phyloP scores from a whole-genome alignment of 2,797 vertebrate genomes.

The Takifugu rubripes region DNA sequence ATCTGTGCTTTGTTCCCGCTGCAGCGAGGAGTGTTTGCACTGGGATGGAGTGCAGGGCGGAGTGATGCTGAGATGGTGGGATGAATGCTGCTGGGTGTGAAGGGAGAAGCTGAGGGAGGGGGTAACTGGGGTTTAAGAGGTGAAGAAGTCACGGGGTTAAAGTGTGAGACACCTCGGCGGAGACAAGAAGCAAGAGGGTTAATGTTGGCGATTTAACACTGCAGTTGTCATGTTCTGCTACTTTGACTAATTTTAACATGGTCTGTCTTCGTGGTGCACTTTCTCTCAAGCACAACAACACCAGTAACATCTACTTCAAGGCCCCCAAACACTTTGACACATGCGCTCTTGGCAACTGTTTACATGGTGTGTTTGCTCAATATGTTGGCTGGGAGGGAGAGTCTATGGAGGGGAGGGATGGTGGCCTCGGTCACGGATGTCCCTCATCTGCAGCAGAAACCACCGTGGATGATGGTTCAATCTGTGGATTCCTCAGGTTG shows the following conservation, averaged over 20 bases:
- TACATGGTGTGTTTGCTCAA: slow-evolving; percentile 70
- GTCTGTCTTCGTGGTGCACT: neutral
- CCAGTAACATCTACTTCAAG: neutral
- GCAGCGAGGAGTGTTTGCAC: slow-evolving; percentile 74
- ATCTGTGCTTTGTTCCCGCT: slow-evolving; percentile 74
- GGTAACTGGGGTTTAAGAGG: slow-evolving; percentile 34
- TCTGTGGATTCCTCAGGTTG: no score
- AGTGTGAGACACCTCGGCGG: slow-evolving; percentile 57
- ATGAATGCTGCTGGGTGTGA: slow-evolving; percentile 60
- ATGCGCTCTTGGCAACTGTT: slow-evolving; percentile 58
- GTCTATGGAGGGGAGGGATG: slow-evolving; percentile 43
- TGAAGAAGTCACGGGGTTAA: slow-evolving; percentile 71
- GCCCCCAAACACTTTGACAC: slow-evolving; percentile 14
- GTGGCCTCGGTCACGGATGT: slow-evolving; percentile 42
- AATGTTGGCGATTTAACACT: slow-evolving; percentile 15
- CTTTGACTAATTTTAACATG: slow-evolving; percentile 1
- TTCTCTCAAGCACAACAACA: slow-evolving; percentile 3
- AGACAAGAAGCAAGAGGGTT: slow-evolving; percentile 54
- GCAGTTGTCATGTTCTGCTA: neutral
- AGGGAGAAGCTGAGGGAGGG: slow-evolving; percentile 8
- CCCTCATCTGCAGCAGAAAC: slow-evolving; percentile 12
- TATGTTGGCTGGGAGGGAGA: slow-evolving; percentile 55
- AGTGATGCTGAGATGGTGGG: slow-evolving; percentile 57
- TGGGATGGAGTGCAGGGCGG: slow-evolving; percentile 64
- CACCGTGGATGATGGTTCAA: no score